A percentile compares a stretch with the other conserved stretches of the same genome.
Evolutionary conservation across 1,140 invertebrate genomes (phyloP).

Genomic region (Eriosoma lanigerum): DNA sequence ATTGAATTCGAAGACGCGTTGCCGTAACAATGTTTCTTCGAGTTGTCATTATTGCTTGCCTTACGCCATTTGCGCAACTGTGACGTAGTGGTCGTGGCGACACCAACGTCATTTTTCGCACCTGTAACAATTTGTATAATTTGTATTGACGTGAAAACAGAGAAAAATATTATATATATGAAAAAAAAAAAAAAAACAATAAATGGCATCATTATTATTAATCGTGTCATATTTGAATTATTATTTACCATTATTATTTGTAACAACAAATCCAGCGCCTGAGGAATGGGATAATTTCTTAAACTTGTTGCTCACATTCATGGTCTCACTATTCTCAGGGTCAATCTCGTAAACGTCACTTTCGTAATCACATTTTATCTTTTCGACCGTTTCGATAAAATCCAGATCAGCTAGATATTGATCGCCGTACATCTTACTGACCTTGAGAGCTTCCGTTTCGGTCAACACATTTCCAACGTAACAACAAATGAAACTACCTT

Average conservation of each 20-base stretch:
- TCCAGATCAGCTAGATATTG: slow-evolving; percentile 96
- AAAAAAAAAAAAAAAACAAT: neutral
- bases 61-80: too few relatives aligned
- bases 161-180: neutral
- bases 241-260: neutral
- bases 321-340: slow-evolving; percentile 52
- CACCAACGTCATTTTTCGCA: neutral
- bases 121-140: neutral
- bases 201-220: neutral
- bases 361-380: slow-evolving; percentile 84
- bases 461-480: slow-evolving; percentile 92
- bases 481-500: slow-evolving; percentile 90
- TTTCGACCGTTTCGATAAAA: slow-evolving; percentile 91
- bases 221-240: neutral
- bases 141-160: neutral
- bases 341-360: slow-evolving; percentile 61
- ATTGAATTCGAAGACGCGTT: neutral
- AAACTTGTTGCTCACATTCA: neutral
- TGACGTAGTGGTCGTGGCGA: neutral
- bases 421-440: slow-evolving; percentile 84
- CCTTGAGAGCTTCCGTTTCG: slow-evolving; percentile 80
- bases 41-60: neutral
- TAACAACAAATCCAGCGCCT: neutral
- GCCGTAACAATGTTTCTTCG: too few relatives aligned
- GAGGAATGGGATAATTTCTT: neutral